Percentiles rank a stretch among this genome's conserved stretches.
These are phyloP conservation scores for Nasonia longicornis DNA, from an alignment of 1,140 invertebrate genomes.

Conservation along the genomic window DNA sequence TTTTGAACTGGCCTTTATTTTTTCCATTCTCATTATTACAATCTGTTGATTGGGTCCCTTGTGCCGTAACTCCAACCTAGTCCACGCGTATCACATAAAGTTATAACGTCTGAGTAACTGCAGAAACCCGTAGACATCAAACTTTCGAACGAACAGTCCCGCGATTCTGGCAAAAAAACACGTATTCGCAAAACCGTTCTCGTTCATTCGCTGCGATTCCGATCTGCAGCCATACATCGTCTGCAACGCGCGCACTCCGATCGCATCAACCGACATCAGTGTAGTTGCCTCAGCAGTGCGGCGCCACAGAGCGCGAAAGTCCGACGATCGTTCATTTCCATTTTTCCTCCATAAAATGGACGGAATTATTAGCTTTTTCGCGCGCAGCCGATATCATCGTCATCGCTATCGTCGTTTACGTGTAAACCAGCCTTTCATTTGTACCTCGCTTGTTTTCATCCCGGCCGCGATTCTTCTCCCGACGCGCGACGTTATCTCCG, in stretches of 20 bases:
- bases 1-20: too few species aligned
- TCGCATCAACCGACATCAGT: neutral
- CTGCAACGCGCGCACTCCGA: neutral
- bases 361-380: constrained; percentile 36
- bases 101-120: too few species aligned
- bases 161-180: neutral
- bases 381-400: constrained; percentile 35
- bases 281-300: neutral
- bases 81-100: too few species aligned
- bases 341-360: constrained; percentile 10
- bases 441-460: constrained; percentile 11
- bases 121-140: too few species aligned
- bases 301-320: neutral
- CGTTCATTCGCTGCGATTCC: neutral
- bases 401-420: neutral
- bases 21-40: too few species aligned
- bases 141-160: too few species aligned
- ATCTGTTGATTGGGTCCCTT: too few species aligned
- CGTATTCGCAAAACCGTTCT: constrained; percentile 5
- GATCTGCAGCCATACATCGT: neutral
- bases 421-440: constrained; percentile 41
- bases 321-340: constrained; percentile 3
- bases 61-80: too few species aligned
- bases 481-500: neutral
- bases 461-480: neutral